Evolutionary conservation across 2,888 invertebrate species (phyloP), one percentile per base, ranked within the genome.

Genomic region (Euspilapteryx auroguttella): DNA sequence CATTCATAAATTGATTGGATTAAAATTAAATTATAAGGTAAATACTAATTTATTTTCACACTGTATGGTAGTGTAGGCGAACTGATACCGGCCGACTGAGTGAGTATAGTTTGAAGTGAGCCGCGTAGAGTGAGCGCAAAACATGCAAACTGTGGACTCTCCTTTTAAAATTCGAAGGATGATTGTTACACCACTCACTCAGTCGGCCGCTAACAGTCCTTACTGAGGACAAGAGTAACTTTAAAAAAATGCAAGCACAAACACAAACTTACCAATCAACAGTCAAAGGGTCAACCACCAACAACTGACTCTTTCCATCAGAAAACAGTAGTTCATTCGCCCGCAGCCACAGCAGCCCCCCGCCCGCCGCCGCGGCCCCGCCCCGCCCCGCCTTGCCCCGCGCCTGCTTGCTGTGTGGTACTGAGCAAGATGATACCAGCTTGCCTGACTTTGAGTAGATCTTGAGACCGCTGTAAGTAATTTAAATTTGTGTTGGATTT

Each of bases 391-490:
- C 30, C 34, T 55, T 55, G 2, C 26, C 34, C 28, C 37, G 47
- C 9, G 33, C 24, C n/a, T 41, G 40, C 32, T 56, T 57, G 12
- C 33, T 36, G 6, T 29, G 35, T 3, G 42, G 31, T 8, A 59
- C 39, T 2, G 31, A 30, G 38, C 59, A 57, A 25, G 49, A 49
- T 29, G 53, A 47, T 14, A 73, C 40, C 33, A 61, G 40, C 52
- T 83, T 84, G 6, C 81, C 80, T 11, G 80, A 69, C 33, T 83
- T 82, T 22, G 80, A 78, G 85, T 86, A 86, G 32, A 87, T 71
- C 36, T 75, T 78, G 26, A 86, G 57, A 27, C 61, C 61, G 20
- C 83, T 81, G 45, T 25, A 52, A 55, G 29, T 22, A 26, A 17
- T 17, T 17, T 17, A 17, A 17, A 8, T 17, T 5, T 17, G 17